phyloP scores from a whole-genome alignment of 2,888 invertebrate genomes.

The Dastarcus helophoroides region DNA sequence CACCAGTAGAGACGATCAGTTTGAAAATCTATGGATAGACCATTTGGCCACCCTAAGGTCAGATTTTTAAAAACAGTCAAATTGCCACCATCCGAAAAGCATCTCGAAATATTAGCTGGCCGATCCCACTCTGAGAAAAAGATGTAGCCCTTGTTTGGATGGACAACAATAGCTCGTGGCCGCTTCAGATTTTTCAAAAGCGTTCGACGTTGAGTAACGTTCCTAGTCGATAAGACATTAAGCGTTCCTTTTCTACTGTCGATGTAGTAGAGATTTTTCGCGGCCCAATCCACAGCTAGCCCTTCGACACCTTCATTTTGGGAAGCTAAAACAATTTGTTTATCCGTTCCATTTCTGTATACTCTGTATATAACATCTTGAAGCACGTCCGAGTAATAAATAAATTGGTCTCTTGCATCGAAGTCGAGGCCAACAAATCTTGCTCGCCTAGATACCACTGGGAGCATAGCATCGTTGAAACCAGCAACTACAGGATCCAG shows the following conservation, averaged over 20 bases:
- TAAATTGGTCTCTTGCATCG: constrained; percentile 78
- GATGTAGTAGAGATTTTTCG: constrained; percentile 91
- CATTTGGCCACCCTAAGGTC: constrained; percentile 95
- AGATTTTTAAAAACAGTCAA: constrained; percentile 80
- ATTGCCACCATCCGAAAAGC: constrained; percentile 80
- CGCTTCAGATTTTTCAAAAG: constrained; percentile 79
- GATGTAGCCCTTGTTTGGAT: constrained; percentile 87
- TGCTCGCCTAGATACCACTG: constrained; percentile 82
- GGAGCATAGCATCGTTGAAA: constrained; percentile 90
- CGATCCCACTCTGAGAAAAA: constrained; percentile 96
- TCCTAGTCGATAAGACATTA: constrained; percentile 81
- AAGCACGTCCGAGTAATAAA: constrained; percentile 95
- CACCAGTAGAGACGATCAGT: constrained; percentile 92
- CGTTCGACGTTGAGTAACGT: constrained; percentile 73
- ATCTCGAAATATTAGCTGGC: constrained; percentile 91
- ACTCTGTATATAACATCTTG: constrained; percentile 88
- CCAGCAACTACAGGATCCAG: constrained; percentile 78
- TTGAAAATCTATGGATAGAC: constrained; percentile 83
- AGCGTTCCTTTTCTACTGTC: constrained; percentile 89
- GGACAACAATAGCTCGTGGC: constrained; percentile 91
- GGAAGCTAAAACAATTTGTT: constrained; percentile 84
- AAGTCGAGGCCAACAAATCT: constrained; percentile 93
- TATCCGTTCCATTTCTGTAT: constrained; percentile 64
- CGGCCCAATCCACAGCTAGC: constrained; percentile 89
- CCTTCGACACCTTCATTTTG: constrained; percentile 97